These are phyloP conservation scores for Drosophila simulans DNA, from an alignment of 1,140 invertebrate genomes.

Conservation along the genomic window DNA sequence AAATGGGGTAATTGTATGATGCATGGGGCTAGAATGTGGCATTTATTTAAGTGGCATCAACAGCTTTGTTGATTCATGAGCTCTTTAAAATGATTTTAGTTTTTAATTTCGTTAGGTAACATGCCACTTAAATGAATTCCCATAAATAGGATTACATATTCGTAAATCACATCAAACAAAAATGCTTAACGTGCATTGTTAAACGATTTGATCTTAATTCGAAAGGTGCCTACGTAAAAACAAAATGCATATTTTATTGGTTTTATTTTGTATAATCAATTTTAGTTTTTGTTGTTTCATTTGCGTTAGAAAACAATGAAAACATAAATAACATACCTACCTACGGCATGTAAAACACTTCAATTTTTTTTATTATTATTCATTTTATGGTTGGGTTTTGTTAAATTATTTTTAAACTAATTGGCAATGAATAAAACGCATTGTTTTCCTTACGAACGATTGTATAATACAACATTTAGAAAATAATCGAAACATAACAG, in stretches of 20 bases:
- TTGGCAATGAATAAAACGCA: slow-evolving; percentile 57
- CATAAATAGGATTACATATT: slow-evolving; percentile 12
- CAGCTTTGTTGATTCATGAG: not conserved
- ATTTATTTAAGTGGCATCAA: slow-evolving; percentile 35
- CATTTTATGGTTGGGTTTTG: slow-evolving; percentile 20
- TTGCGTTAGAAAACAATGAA: slow-evolving; percentile 30
- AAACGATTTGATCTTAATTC: slow-evolving; percentile 30
- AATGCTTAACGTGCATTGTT: slow-evolving; percentile 47
- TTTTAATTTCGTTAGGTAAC: not conserved
- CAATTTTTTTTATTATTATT: slow-evolving; percentile 49
- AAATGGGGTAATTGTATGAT: slow-evolving; percentile 28
- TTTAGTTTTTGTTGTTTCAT: slow-evolving; percentile 24
- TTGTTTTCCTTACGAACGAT: slow-evolving; percentile 44
- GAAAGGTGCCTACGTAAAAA: slow-evolving; percentile 46
- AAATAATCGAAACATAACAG: slow-evolving; percentile 41
- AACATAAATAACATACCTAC: slow-evolving; percentile 64
- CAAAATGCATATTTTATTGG: slow-evolving; percentile 33
- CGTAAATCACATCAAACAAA: slow-evolving; percentile 40
- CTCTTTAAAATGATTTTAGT: not conserved
- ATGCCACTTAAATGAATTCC: slow-evolving; percentile 34
- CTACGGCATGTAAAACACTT: slow-evolving; percentile 56
- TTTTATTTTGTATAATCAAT: slow-evolving; percentile 28
- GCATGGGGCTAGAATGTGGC: slow-evolving; percentile 13
- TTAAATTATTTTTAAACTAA: slow-evolving; percentile 45
- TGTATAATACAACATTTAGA: slow-evolving; percentile 73